Evolutionary conservation across 2,113 vertebrate species (phyloP).

Genomic region (Triplophysa tibetana): DNA sequence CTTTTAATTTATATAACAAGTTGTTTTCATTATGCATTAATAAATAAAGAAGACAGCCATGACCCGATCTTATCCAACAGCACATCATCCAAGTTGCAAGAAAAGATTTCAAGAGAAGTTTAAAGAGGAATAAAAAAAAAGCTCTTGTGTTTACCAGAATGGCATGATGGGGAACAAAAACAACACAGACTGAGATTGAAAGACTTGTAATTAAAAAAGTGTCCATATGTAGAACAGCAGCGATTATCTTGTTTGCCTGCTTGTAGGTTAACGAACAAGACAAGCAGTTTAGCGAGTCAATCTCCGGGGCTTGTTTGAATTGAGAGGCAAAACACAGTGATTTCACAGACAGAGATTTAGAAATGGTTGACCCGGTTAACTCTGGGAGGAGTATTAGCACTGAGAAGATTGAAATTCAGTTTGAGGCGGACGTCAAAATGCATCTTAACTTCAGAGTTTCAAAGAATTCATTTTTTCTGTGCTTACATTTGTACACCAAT

Average conservation of each 20-base stretch:
- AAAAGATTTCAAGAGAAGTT: conserved; percentile 1
- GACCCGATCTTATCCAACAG: neutral
- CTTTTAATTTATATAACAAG: neutral
- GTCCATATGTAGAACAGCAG: conserved; percentile 64
- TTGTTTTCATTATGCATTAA: neutral
- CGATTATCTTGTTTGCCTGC: conserved; percentile 69
- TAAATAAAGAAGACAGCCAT: neutral
- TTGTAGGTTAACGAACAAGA: conserved; percentile 70
- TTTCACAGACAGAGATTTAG: conserved; percentile 49
- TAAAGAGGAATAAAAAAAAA: neutral
- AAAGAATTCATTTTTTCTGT: neutral
- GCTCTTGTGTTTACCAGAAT: conserved; percentile 8
- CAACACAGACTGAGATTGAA: conserved; percentile 25
- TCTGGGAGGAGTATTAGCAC: conserved; percentile 58
- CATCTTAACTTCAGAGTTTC: neutral
- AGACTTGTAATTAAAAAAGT: conserved; percentile 64
- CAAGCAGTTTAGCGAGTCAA: conserved; percentile 55
- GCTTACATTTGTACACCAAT: neutral
- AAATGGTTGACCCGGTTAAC: conserved; percentile 61
- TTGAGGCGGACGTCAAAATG: conserved; percentile 1
- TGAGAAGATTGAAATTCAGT: conserved; percentile 58
- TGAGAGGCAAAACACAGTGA: conserved; percentile 32
- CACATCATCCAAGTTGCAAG: neutral
- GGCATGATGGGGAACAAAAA: conserved; percentile 25
- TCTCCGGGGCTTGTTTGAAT: conserved; percentile 48